Base-by-base conservation (phyloP, 1,140 invertebrate genomes). In the Hestina assimilis region DNA sequence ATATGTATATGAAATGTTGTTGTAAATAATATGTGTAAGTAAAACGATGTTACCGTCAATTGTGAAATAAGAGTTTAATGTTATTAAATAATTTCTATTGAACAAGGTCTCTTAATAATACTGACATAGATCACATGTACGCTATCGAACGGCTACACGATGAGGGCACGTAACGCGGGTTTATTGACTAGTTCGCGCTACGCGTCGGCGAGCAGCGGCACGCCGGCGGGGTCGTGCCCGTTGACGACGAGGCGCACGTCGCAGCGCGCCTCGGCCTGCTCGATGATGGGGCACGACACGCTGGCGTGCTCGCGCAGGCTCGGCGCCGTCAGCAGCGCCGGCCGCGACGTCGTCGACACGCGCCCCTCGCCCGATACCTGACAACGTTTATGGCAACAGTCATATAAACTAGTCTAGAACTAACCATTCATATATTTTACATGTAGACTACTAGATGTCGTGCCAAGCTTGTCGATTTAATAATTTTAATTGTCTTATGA, bases 31-130 rank as follows among this genome's bases (percentile, higher is more conserved):
- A 76, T 68, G 64, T 83, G 79, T 87, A 85, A 86, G 83, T 84
- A 87, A 87, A 87, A 87, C 84, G 78, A 87, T 86, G 84, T 87
- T 87, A 87, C 84, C 84, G 83, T 86, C 66, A 87, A 87, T 84
- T 86, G 79, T 87, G 83, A 87, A 87, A 86, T 86, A 84, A 85
- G 80, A 86, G 81, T 87, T 86, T 85, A 87, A 87, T 87, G 83
- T 86, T 87, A 87, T 86, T 87, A 87, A 83, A 87, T 84, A 84
- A 84, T 87, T 87, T 85, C 83, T 87, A 87, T 87, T 75, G 75
- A 87, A 83, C 63, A 63, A 59, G 57, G 68, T 82, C 63, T 87
- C 70, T 84, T 83, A 87, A 81, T 87, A 85, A 87, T 87, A 87
- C 83, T 87, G 83, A 84, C 75, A 71, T 77, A 79, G 77, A 83